Conservation (phyloP, 2,113 vertebrate genomes). For the Tragelaphus imberbis region DNA sequence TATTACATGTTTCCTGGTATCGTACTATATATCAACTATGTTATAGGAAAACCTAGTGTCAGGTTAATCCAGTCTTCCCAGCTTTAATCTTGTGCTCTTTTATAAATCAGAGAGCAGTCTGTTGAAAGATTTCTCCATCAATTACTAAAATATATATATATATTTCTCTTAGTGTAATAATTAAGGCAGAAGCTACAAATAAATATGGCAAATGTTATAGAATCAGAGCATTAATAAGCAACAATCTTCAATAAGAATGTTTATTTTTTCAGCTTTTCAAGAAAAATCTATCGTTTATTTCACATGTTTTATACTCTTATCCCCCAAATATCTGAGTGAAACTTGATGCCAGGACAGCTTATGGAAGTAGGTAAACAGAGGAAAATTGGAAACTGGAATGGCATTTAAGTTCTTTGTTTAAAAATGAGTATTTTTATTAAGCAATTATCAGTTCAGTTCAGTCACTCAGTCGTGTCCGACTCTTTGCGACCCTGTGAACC, state of each 20-base stretch:
- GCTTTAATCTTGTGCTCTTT: slow-evolving; percentile 33
- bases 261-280: neutral
- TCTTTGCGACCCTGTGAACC: too few species aligned
- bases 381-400: neutral
- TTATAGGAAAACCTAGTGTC: slow-evolving; percentile 42
- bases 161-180: neutral
- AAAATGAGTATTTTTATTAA: neutral
- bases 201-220: neutral
- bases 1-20: neutral
- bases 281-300: neutral
- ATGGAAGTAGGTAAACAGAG: neutral
- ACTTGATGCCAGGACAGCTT: neutral
- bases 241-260: neutral
- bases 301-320: neutral
- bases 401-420: neutral
- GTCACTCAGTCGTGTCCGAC: too few species aligned
- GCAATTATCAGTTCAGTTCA: too few species aligned
- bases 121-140: slow-evolving; percentile 48
- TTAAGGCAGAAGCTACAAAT: slow-evolving; percentile 5
- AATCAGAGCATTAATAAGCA: neutral
- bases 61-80: slow-evolving; percentile 60
- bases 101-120: slow-evolving; percentile 45
- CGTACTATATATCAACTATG: slow-evolving; percentile 42
- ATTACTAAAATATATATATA: neutral
- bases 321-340: neutral